Evolutionary conservation across 1,140 invertebrate species (phyloP), one percentile per base, ranked within the genome.

Genomic region (Drosophila burlai): DNA sequence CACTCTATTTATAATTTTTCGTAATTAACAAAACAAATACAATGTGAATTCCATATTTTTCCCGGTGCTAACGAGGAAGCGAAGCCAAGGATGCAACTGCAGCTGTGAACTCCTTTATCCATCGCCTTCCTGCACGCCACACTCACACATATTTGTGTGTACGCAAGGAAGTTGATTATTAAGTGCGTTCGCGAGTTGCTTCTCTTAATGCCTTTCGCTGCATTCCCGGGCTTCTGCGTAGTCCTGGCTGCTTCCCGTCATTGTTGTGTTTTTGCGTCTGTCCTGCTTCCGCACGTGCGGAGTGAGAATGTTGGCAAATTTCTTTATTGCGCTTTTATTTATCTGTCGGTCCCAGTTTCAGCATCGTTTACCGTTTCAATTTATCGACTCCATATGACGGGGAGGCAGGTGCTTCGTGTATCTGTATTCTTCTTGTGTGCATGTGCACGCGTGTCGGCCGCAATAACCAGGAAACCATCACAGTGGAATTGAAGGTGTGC

Each of bases 271-370:
- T 49, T 63, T 63, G 21, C 50, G 54, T 80, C 66, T 65, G 76
- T 71, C 80, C 63, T 58, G 40, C 49, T 50, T 49, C 24, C 38
- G 67, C 55, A 60, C 46, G 66, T 60, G 38, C 49, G 54, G 50
- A 43, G 29, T 40, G 38, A 34, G n/a, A 34, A 46, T 73, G 68
- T 77, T 55, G 62, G 73, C 72, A 81, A 84, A 87, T 89, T 81
- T 74, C 77, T 89, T 87, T 87, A 89, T 87, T 87, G 73, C 72
- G 42, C 84, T 83, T 86, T 89, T 81, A 89, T 87, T 87, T 83
- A 89, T 83, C 72, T 76, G 65, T 63, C 76, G 76, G 59, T 72
- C 57, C 62, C 61, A 50, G 67, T 64, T 81, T 85, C 71, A 67
- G 61, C 69, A 59, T 75, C 75, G 72, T 83, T 89, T 78, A 81